phyloP scores from a whole-genome alignment of 2,113 vertebrate species.

The Gallinago undulata region DNA sequence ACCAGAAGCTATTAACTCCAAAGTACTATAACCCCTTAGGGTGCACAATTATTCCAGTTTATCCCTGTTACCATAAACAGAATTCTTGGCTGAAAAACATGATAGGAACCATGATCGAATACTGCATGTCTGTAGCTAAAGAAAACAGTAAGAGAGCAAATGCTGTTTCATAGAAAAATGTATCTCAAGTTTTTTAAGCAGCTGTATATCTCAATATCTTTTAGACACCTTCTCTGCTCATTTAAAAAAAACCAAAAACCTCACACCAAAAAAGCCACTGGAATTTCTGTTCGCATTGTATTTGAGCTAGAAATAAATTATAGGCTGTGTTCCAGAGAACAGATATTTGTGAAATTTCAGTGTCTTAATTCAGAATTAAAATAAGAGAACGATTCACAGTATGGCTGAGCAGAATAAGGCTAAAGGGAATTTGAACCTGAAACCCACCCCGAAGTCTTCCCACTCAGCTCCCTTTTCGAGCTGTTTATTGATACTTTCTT shows the following conservation, averaged over 20 bases:
- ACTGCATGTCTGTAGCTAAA: neutral
- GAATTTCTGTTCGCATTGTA: neutral
- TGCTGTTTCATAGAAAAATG: neutral
- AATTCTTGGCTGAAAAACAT: neutral
- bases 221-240: neutral
- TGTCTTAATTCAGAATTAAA: neutral
- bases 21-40: neutral
- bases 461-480: neutral
- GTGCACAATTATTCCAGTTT: neutral
- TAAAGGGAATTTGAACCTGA: neutral
- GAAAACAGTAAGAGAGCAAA: conserved; percentile 30
- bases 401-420: neutral
- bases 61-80: neutral
- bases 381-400: neutral
- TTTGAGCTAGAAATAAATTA: neutral
- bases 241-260: neutral
- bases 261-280: neutral
- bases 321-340: fast-evolving
- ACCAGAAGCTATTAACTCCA: neutral
- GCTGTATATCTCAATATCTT: neutral
- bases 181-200: neutral
- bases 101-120: neutral
- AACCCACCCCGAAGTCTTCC: neutral
- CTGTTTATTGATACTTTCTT: neutral
- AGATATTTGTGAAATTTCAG: neutral